Evolutionary conservation across 2,888 invertebrate genomes (phyloP).

Genomic region (Leptopilina drosophilae): DNA sequence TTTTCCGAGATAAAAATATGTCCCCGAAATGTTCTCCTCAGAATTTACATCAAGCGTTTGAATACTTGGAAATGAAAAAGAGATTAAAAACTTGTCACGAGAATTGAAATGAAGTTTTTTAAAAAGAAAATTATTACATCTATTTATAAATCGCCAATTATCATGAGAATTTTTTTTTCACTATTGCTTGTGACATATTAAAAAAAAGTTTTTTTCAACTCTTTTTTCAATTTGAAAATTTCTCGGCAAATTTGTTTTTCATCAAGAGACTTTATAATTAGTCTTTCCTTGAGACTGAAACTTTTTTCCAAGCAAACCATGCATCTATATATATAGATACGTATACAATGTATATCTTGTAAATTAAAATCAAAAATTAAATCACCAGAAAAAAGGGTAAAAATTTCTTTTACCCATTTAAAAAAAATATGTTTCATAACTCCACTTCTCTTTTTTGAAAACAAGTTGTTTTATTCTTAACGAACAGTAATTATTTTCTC

Average conservation of each 20-base stretch:
- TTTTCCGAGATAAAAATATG: background rate
- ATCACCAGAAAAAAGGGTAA: background rate
- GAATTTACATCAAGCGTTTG: background rate
- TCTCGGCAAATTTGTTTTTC: background rate
- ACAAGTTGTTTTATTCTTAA: too few species aligned
- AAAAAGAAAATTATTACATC: slow-evolving; percentile 5
- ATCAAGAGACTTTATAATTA: slow-evolving; percentile 17
- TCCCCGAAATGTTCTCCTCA: background rate
- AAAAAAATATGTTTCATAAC: too few species aligned
- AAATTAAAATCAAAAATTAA: background rate
- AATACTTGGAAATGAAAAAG: background rate
- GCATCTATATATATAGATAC: too few species aligned
- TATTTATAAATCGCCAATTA: slow-evolving; percentile 12
- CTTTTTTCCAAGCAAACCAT: background rate
- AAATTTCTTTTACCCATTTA: background rate
- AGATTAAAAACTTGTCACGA: slow-evolving; percentile 19
- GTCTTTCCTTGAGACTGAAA: background rate
- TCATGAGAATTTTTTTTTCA: background rate
- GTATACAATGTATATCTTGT: background rate
- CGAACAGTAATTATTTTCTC: too few species aligned
- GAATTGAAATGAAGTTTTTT: slow-evolving; percentile 9
- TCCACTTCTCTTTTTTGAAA: too few species aligned
- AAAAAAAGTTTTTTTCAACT: background rate
- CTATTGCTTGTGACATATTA: background rate
- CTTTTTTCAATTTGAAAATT: slow-evolving; percentile 13